Base-by-base conservation (phyloP, 2,797 vertebrate species). In the Tapera naevia region DNA sequence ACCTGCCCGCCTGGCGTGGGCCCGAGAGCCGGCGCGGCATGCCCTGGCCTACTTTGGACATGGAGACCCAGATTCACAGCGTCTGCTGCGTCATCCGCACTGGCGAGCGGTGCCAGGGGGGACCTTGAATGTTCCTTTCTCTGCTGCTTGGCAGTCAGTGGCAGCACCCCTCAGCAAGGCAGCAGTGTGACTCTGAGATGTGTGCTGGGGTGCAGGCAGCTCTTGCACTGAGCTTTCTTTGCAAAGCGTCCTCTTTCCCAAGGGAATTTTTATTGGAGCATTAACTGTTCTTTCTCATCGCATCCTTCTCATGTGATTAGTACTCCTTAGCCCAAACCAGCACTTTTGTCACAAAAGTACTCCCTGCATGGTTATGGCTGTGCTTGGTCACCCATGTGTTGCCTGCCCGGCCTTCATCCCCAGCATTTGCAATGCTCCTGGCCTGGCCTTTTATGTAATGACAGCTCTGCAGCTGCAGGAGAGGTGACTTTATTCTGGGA, bases 401-500 rank as follows among this genome's bases (percentile, higher is more conserved):
- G 25, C n/a, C 45, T 64, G 57, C 53, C 57, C 5, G 2, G 80
- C 39, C 45, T 33, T 73, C 17, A 0, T 65, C 70, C 69, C 50
- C 57, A 21, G 83, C 23, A 4, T 58, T 76, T 7, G 2, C 2
- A 1, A 54, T 61, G 54, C 64, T 91, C 72, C n/a, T 13, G 8
- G 81, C 67, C 48, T 7, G 1, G 53, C 13, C 88, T 27, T 95
- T 95, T 94, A 93, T 15, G 8, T 94, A 91, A 93, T 35, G 69
- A 32, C 37, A 86, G 75, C 80, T 71, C 83, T 79, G 93, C 86
- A 88, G 94, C 91, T 93, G 90, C 16, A 8, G 91, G 85, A 95
- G 88, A 96, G 96, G 94, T 95, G 94, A 95, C 93, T 95, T 90
- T 95, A 96, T 95, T 85, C 82, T 91, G 83, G 95, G 92, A 86